phyloP scores from a whole-genome alignment of 2,797 vertebrate species.

The Scyliorhinus canicula region DNA sequence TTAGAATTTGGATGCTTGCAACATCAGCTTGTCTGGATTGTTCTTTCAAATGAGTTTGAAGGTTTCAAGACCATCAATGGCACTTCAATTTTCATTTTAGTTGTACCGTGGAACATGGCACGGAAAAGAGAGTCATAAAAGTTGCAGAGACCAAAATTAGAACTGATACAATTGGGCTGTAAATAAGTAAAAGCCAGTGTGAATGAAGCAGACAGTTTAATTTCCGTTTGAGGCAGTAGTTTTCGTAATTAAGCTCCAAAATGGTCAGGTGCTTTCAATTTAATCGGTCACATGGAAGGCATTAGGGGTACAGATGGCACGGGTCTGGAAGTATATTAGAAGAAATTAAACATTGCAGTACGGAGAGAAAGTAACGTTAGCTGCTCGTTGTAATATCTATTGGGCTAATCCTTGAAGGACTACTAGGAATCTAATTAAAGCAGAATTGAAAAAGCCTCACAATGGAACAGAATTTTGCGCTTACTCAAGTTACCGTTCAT shows the following conservation, averaged over 20 bases:
- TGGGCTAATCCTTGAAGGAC: not conserved
- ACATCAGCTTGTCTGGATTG: not conserved
- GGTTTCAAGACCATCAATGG: too few relatives aligned
- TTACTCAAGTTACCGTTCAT: not conserved
- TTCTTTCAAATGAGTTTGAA: not conserved
- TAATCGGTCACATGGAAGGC: not conserved
- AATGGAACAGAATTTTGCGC: not conserved
- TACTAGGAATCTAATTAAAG: not conserved
- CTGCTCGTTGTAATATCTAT: not conserved
- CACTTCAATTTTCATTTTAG: not conserved
- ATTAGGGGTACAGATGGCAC: not conserved
- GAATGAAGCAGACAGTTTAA: not conserved
- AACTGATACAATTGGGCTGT: not conserved
- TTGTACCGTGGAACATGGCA: not conserved
- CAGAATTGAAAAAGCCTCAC: not conserved
- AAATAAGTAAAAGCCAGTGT: not conserved
- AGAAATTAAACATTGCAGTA: not conserved
- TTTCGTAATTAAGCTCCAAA: not conserved
- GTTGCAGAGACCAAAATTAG: constrained; percentile 9
- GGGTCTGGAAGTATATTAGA: not conserved
- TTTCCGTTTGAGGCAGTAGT: not conserved
- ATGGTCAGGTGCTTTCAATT: constrained; percentile 3
- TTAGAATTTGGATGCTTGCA: not conserved
- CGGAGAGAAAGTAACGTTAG: not conserved
- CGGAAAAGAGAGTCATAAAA: not conserved